Conservation (phyloP, 2,797 vertebrate genomes). For the Eulemur coronatus region DNA sequence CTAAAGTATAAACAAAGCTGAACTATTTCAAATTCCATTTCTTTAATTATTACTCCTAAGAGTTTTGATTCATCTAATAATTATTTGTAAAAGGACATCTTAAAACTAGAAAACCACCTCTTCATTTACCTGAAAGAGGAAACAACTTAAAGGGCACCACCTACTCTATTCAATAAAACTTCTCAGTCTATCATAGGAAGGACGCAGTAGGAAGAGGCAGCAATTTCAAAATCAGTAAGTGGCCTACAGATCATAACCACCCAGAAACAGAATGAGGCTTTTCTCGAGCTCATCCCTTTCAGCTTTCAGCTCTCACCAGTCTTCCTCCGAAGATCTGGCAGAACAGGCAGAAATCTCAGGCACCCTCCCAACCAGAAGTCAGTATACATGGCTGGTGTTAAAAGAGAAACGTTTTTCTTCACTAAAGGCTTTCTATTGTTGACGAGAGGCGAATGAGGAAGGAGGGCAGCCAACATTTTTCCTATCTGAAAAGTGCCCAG, state of each 20-base stretch:
- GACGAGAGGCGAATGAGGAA: background rate
- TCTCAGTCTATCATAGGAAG: constrained; percentile 7
- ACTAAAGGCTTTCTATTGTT: background rate
- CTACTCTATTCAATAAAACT: constrained; percentile 37
- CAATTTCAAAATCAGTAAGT: constrained; percentile 59
- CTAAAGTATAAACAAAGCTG: constrained; percentile 61
- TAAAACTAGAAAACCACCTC: constrained; percentile 59
- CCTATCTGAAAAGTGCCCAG: background rate
- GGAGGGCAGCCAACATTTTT: background rate
- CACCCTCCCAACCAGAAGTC: background rate
- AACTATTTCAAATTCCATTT: constrained; percentile 55
- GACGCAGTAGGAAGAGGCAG: constrained; percentile 23
- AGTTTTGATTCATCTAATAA: constrained; percentile 65
- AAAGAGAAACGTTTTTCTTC: background rate
- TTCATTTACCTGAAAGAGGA: constrained; percentile 65
- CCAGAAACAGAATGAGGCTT: constrained; percentile 5
- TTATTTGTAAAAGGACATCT: constrained; percentile 72
- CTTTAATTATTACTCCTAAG: constrained; percentile 66
- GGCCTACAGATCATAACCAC: constrained; percentile 41
- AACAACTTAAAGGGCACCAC: constrained; percentile 40
- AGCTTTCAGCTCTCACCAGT: background rate
- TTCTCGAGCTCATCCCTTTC: background rate
- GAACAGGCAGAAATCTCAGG: background rate
- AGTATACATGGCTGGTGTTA: background rate
- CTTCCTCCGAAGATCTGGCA: background rate